Evolutionary conservation across 2,113 vertebrate species (phyloP).

Genomic region (Gobio gobio): DNA sequence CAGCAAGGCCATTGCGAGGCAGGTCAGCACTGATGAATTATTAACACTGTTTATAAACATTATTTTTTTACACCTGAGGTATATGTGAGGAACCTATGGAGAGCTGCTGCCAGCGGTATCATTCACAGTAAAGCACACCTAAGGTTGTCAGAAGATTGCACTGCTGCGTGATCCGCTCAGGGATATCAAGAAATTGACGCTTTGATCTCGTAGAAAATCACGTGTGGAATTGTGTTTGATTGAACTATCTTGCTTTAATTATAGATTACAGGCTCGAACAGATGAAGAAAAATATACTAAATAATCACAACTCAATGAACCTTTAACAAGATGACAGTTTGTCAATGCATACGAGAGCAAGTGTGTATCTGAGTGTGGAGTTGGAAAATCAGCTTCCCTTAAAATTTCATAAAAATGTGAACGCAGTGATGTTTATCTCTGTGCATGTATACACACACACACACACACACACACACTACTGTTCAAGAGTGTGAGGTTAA

Average conservation of each 20-base stretch:
- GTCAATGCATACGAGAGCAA: not conserved
- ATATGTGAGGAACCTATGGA: slow-evolving; percentile 30
- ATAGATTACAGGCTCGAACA: slow-evolving; percentile 6
- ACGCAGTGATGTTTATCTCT: not conserved
- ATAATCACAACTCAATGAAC: not conserved
- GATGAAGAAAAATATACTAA: not conserved
- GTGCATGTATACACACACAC: too few species aligned
- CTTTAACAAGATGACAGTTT: not conserved
- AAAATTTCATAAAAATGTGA: not conserved
- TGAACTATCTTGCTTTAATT: not conserved
- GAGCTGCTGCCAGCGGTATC: not conserved
- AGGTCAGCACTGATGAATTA: slow-evolving; percentile 58
- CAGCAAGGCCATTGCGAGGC: slow-evolving; percentile 47
- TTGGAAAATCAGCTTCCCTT: not conserved
- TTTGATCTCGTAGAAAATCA: slow-evolving; percentile 21
- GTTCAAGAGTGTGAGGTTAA: too few species aligned
- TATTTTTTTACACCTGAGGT: slow-evolving; percentile 60
- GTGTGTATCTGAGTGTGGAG: not conserved
- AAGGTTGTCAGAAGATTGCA: not conserved
- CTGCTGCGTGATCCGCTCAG: not conserved
- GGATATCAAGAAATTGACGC: not conserved
- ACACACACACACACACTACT: too few species aligned
- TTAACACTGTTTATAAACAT: slow-evolving; percentile 66
- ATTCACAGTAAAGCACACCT: not conserved
- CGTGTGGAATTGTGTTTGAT: slow-evolving; percentile 8